Evolutionary conservation across 2,113 vertebrate genomes (phyloP).

Genomic region (Rhineura floridana): DNA sequence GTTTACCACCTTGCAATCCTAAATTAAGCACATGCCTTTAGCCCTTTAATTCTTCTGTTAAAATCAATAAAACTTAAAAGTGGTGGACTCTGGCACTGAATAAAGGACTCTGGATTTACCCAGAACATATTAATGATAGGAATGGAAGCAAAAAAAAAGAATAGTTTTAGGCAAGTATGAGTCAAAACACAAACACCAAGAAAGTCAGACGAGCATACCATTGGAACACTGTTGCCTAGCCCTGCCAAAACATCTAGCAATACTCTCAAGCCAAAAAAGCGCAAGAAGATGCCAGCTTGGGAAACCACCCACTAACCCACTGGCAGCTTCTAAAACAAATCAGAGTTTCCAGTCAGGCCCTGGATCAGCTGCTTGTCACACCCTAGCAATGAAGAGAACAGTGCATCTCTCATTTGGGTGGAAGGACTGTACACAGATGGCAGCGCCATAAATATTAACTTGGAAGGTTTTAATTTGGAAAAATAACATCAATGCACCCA

Average conservation of each 20-base stretch:
- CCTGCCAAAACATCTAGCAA: conserved; percentile 28
- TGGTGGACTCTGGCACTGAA: not conserved
- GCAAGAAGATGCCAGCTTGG: conserved; percentile 60
- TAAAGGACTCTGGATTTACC: conserved; percentile 33
- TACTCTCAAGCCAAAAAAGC: conserved; percentile 30
- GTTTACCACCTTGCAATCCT: no score
- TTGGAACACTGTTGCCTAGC: conserved; percentile 39
- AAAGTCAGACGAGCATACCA: conserved; percentile 62
- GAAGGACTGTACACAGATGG: conserved; percentile 35
- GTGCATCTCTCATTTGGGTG: conserved; percentile 24
- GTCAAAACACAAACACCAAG: conserved; percentile 63
- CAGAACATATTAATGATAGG: conserved; percentile 42
- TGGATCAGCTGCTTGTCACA: conserved; percentile 56
- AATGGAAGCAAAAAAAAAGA: conserved; percentile 58
- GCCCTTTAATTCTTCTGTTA: not conserved
- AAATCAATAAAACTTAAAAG: not conserved
- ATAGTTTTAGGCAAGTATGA: conserved; percentile 59
- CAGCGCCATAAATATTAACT: conserved; percentile 32
- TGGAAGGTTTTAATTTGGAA: conserved; percentile 19
- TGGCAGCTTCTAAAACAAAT: conserved; percentile 65
- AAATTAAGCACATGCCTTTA: not conserved
- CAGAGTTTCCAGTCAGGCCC: conserved; percentile 33
- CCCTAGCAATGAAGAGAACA: conserved; percentile 18
- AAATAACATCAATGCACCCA: not conserved
- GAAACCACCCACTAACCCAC: conserved; percentile 60